A percentile compares a stretch with the other conserved stretches of the same genome.
Conservation (phyloP, 2,888 invertebrate species). For the Leistus spinibarbis region DNA sequence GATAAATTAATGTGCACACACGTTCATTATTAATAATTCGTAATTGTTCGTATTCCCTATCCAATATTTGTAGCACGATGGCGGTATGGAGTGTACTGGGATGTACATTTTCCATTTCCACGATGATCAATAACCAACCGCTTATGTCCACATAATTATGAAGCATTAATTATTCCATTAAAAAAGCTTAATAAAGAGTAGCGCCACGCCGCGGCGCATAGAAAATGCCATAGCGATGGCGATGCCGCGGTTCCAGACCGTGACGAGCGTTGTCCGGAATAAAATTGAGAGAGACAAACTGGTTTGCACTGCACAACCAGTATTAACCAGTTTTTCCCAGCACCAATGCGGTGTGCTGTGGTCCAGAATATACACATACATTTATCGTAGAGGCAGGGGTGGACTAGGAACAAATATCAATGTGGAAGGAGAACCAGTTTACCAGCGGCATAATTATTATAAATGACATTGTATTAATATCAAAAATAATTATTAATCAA, state of each 20-base stretch:
- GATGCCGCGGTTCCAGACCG: neutral
- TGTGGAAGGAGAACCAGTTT: no score
- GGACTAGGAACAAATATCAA: no score
- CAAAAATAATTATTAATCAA: no score
- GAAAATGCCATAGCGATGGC: no score
- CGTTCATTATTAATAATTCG: neutral
- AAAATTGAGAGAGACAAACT: neutral
- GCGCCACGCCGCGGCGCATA: neutral
- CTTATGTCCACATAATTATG: constrained; percentile 11
- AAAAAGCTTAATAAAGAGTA: constrained; percentile 21
- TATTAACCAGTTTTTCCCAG: neutral
- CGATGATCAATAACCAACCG: neutral
- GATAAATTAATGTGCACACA: neutral
- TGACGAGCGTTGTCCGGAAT: neutral
- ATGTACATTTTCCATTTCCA: neutral
- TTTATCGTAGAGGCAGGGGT: no score
- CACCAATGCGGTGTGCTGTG: neutral
- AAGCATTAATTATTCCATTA: constrained; percentile 29
- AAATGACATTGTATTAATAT: no score
- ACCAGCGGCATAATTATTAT: no score
- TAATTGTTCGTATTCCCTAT: neutral
- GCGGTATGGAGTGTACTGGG: neutral
- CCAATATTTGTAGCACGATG: neutral
- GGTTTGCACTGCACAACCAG: neutral
- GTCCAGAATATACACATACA: neutral